A percentile compares a stretch with the other conserved stretches of the same genome.
Evolutionary conservation across 2,888 invertebrate species (phyloP).

Genomic region (Arrhopalites spinosus): DNA sequence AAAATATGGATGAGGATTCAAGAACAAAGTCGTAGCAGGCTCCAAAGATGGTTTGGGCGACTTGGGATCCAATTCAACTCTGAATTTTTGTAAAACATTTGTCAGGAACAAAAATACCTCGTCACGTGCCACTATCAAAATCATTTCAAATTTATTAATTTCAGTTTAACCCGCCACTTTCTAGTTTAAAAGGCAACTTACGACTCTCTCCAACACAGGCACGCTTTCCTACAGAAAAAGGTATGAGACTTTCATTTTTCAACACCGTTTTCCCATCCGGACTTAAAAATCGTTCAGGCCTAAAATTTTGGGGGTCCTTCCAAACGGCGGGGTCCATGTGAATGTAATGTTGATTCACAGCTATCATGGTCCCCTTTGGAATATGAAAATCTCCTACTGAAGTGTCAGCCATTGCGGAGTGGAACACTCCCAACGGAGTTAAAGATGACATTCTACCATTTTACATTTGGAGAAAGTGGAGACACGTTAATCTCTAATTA

Average conservation of each 20-base stretch:
- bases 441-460: constrained; percentile 54
- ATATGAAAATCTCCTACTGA: neutral
- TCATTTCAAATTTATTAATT: too few relatives aligned
- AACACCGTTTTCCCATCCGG: neutral
- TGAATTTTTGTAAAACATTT: neutral
- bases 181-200: too few relatives aligned
- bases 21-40: neutral
- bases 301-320: neutral
- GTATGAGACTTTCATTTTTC: neutral
- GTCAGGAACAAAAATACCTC: neutral
- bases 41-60: neutral
- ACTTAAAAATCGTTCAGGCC: neutral
- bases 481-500: too few relatives aligned
- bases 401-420: constrained; percentile 43
- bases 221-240: neutral
- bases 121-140: neutral
- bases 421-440: constrained; percentile 54
- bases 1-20: neutral
- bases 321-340: neutral
- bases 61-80: neutral
- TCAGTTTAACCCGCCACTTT: too few relatives aligned
- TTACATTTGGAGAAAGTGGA: too few relatives aligned
- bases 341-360: neutral
- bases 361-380: neutral
- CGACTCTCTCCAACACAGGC: neutral